These are phyloP conservation scores for Drosophila mayaguana DNA, from an alignment of 2,888 invertebrate species.

Conservation along the genomic window DNA sequence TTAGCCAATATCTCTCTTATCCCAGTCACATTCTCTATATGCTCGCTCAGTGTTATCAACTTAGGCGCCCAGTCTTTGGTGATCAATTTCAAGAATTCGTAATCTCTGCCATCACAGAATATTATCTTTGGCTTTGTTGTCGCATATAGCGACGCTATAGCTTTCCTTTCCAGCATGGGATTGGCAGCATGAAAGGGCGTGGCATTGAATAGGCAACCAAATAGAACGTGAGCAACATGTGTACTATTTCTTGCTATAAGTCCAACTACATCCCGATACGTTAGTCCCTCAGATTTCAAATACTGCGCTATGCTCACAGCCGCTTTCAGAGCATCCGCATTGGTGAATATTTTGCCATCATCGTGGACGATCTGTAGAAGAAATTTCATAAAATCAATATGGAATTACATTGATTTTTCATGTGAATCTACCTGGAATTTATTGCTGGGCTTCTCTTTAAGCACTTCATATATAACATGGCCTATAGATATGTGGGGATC, in stretches of 20 bases:
- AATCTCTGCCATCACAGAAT: slow-evolving; percentile 63
- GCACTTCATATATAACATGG: slow-evolving; percentile 28
- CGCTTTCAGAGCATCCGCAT: slow-evolving; percentile 40
- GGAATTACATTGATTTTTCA: neutral
- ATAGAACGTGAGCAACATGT: slow-evolving; percentile 50
- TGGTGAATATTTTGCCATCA: slow-evolving; percentile 40
- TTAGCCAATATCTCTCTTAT: slow-evolving; percentile 30
- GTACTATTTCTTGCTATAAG: slow-evolving; percentile 57
- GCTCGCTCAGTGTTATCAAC: slow-evolving; percentile 35
- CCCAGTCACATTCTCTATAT: slow-evolving; percentile 15
- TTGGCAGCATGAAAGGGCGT: slow-evolving; percentile 66
- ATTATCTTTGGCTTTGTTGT: slow-evolving; percentile 64
- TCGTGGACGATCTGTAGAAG: slow-evolving; percentile 50
- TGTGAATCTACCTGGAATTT: slow-evolving; percentile 34
- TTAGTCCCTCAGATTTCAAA: slow-evolving; percentile 41
- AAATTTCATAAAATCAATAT: no score
- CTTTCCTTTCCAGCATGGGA: slow-evolving; percentile 41
- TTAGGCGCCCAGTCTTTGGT: slow-evolving; percentile 42
- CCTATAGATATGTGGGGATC: slow-evolving; percentile 34
- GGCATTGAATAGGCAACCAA: slow-evolving; percentile 59
- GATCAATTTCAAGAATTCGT: slow-evolving; percentile 33
- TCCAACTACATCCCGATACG: slow-evolving; percentile 62
- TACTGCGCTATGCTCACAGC: slow-evolving; percentile 53
- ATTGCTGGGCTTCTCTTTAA: slow-evolving; percentile 31
- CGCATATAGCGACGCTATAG: slow-evolving; percentile 40